A percentile compares a stretch with the other conserved stretches of the same genome.
These are phyloP conservation scores for Acanthococcus lagerstroemiae DNA, from an alignment of 2,888 invertebrate genomes.

Conservation along the genomic window DNA sequence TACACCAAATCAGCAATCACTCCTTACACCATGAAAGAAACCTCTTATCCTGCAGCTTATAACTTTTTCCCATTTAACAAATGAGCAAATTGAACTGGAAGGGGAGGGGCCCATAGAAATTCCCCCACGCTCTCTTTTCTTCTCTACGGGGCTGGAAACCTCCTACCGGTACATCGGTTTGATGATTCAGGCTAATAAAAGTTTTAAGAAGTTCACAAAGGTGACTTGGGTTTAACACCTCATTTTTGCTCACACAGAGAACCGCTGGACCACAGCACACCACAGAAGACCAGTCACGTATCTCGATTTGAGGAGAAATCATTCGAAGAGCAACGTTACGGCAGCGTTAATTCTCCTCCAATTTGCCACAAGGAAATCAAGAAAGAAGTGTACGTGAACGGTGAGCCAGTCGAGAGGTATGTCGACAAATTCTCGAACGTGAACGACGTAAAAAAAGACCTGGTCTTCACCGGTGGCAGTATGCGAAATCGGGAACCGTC, in stretches of 20 bases:
- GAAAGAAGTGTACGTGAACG: constrained; percentile 19
- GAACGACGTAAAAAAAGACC: constrained; percentile 33
- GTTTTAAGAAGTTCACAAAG: too few relatives aligned
- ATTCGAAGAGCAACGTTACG: constrained; percentile 36
- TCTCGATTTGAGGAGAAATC: constrained; percentile 34
- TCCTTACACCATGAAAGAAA: too few relatives aligned
- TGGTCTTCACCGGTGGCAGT: constrained; percentile 35
- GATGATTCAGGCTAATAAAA: too few relatives aligned
- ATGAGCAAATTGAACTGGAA: too few relatives aligned
- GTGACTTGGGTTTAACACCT: too few relatives aligned
- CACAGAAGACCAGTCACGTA: constrained; percentile 34
- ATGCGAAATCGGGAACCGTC: constrained; percentile 35
- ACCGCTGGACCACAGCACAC: constrained; percentile 35
- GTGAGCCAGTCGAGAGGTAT: constrained; percentile 15
- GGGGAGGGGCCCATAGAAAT: too few relatives aligned
- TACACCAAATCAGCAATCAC: too few relatives aligned
- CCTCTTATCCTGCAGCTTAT: too few relatives aligned
- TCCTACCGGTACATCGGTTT: too few relatives aligned
- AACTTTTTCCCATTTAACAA: too few relatives aligned
- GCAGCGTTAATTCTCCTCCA: constrained; percentile 33
- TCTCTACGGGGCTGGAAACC: too few relatives aligned
- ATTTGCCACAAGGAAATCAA: constrained; percentile 32
- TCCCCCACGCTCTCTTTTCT: too few relatives aligned
- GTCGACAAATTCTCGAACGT: constrained; percentile 10
- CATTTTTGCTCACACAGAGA: constrained; percentile 36